phyloP scores from a whole-genome alignment of 2,797 vertebrate species.

The Clarias pachynema region DNA sequence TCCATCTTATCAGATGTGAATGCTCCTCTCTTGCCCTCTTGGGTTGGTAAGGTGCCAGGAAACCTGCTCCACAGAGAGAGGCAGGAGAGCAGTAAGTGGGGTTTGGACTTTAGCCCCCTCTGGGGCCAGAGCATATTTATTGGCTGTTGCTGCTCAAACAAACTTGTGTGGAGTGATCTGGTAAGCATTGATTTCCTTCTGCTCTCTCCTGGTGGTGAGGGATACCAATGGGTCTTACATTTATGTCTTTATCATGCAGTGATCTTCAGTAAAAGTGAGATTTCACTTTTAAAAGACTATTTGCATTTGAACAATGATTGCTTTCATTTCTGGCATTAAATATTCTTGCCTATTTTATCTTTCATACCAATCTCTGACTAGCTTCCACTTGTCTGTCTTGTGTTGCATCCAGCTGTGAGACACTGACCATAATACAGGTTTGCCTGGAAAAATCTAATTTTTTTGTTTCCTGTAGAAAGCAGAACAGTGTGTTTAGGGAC shows the following conservation, averaged over 20 bases:
- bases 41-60: constrained; percentile 44
- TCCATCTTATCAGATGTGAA: constrained; percentile 42
- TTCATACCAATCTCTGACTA: background rate
- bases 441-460: background rate
- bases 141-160: constrained; percentile 48
- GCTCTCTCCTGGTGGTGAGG: constrained; percentile 33
- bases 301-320: background rate
- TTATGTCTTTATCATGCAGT: background rate
- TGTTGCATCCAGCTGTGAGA: constrained; percentile 14
- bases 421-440: constrained; percentile 20
- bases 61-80: constrained; percentile 33
- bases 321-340: background rate
- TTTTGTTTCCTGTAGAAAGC: background rate
- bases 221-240: constrained; percentile 2
- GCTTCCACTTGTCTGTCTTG: background rate
- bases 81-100: constrained; percentile 50
- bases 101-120: constrained; percentile 59
- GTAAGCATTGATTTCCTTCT: constrained; percentile 59
- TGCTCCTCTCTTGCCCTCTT: constrained; percentile 26
- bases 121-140: constrained; percentile 54
- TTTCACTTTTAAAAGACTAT: too few relatives aligned
- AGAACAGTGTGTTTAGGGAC: background rate
- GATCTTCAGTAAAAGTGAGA: background rate
- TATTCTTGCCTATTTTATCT: background rate
- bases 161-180: constrained; percentile 55